A percentile compares a stretch with the other conserved stretches of the same genome.
These are phyloP conservation scores for Strix aluco DNA, from an alignment of 2,113 vertebrate genomes.

Conservation along the genomic window DNA sequence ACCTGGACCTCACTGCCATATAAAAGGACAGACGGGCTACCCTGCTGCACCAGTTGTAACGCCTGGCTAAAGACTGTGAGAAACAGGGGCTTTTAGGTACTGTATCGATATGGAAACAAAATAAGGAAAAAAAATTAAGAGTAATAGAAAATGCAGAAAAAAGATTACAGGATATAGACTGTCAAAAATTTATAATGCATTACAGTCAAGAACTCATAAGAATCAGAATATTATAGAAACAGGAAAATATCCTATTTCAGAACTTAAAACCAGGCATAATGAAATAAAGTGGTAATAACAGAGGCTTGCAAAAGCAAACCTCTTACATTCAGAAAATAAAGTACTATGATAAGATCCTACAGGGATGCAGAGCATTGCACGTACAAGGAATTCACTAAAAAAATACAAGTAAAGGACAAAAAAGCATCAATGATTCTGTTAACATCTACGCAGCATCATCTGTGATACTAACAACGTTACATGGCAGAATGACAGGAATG, in stretches of 20 bases:
- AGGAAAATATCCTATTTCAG: neutral
- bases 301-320: neutral
- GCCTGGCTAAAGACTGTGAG: neutral
- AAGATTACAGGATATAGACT: neutral
- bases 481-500: neutral
- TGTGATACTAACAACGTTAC: neutral
- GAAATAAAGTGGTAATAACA: neutral
- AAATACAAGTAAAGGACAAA: neutral
- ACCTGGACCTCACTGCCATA: neutral
- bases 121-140: accelerated
- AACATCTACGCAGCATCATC: neutral
- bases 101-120: neutral
- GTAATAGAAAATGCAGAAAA: neutral
- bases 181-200: neutral
- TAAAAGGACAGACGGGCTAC: neutral
- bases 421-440: neutral
- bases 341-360: neutral
- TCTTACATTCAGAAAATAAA: neutral
- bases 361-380: neutral
- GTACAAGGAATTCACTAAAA: neutral
- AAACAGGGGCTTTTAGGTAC: neutral
- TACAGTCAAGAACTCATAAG: neutral
- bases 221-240: neutral
- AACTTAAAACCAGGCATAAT: neutral
- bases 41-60: neutral